phyloP scores from a whole-genome alignment of 2,888 invertebrate genomes.

The Drosophila gaucha region DNA sequence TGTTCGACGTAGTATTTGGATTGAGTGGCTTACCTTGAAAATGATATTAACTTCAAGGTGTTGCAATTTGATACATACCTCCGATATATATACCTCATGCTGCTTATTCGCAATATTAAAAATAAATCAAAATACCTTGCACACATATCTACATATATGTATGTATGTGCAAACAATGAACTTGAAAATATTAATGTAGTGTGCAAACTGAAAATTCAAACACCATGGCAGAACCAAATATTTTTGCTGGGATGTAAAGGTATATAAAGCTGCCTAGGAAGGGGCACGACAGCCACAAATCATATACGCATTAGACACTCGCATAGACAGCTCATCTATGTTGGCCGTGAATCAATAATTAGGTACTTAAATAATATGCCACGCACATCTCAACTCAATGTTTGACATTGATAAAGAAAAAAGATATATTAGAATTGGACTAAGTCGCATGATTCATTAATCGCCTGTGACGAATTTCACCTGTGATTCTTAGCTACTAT shows the following conservation, averaged over 20 bases:
- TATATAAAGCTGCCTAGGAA: constrained; percentile 7
- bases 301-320: constrained; percentile 17
- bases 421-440: constrained; percentile 2
- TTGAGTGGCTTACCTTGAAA: constrained; percentile 41
- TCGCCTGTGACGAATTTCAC: constrained; percentile 65
- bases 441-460: constrained; percentile 53
- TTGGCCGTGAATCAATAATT: constrained; percentile 64
- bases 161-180: constrained; percentile 55
- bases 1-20: background rate
- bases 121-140: constrained; percentile 52
- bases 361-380: constrained; percentile 20
- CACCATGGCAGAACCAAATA: constrained; percentile 36
- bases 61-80: constrained; percentile 48
- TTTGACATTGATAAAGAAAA: constrained; percentile 49
- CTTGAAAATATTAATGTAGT: constrained; percentile 59
- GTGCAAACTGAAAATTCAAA: constrained; percentile 24
- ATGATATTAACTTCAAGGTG: background rate
- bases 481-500: constrained; percentile 30
- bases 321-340: constrained; percentile 37
- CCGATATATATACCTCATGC: constrained; percentile 4
- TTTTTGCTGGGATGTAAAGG: constrained; percentile 27
- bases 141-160: background rate
- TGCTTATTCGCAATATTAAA: constrained; percentile 25
- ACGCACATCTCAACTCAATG: constrained; percentile 18
- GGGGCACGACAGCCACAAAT: constrained; percentile 42